These are phyloP conservation scores for Erinaceus europaeus DNA, from an alignment of 2,113 vertebrate genomes.

Conservation along the genomic window DNA sequence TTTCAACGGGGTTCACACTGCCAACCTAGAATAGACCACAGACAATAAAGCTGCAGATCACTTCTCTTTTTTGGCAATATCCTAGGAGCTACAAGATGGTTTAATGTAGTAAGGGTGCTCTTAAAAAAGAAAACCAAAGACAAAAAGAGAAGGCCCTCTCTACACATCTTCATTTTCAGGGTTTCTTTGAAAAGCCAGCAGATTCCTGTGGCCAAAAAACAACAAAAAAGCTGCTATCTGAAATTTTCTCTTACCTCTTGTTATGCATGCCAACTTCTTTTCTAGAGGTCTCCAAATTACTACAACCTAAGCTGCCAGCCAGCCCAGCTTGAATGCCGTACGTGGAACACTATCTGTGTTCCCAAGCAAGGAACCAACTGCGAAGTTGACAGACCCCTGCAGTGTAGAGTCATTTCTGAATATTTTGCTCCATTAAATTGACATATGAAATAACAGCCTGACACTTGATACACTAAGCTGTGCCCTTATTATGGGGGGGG, in stretches of 20 bases:
- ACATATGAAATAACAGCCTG: slow-evolving; percentile 37
- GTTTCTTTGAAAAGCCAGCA: slow-evolving; percentile 7
- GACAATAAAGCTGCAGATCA: neutral
- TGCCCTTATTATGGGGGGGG: no score
- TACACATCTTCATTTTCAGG: neutral
- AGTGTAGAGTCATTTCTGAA: neutral
- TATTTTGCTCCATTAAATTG: neutral
- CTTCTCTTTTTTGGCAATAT: neutral
- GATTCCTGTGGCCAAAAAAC: neutral
- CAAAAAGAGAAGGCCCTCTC: slow-evolving; percentile 16
- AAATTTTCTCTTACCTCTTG: neutral
- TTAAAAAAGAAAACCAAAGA: neutral
- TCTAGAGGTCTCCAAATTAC: neutral
- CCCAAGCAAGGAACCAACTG: neutral
- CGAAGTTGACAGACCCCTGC: slow-evolving; percentile 30
- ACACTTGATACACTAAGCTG: neutral
- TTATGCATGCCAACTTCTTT: neutral
- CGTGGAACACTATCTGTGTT: neutral
- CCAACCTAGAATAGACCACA: slow-evolving; percentile 87
- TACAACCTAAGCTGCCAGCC: slow-evolving; percentile 2
- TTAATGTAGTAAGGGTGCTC: neutral
- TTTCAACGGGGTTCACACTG: slow-evolving; percentile 90
- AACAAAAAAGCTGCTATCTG: neutral
- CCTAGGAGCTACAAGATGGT: neutral
- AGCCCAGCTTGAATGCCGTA: neutral